Evolutionary conservation across 2,797 vertebrate species (phyloP).

Genomic region (Cygnus olor): DNA sequence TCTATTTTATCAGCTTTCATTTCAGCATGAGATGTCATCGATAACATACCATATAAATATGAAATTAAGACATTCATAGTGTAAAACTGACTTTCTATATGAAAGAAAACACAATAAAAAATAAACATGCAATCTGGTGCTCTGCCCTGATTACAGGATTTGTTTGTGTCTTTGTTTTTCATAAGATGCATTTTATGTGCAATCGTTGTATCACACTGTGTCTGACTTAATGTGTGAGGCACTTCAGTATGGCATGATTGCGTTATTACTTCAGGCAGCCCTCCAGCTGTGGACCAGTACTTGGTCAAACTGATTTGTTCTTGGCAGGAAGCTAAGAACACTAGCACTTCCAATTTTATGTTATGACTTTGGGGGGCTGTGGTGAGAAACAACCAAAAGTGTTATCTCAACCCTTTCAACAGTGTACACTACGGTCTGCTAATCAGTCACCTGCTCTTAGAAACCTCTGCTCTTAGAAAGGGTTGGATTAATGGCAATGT

Average conservation of each 20-base stretch:
- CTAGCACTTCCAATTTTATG: neutral
- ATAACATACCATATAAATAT: neutral
- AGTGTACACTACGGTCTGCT: neutral
- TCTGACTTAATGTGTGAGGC: neutral
- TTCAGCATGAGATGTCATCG: accelerated
- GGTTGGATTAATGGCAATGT: neutral
- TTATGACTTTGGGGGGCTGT: neutral
- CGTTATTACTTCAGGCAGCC: conserved; percentile 25
- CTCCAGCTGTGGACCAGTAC: conserved; percentile 16
- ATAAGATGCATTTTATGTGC: neutral
- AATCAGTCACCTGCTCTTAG: neutral
- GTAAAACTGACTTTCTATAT: neutral
- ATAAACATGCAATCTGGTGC: neutral
- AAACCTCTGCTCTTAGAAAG: neutral
- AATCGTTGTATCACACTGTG: neutral
- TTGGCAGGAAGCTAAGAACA: conserved; percentile 22
- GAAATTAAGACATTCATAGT: neutral
- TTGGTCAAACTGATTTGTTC: conserved; percentile 43
- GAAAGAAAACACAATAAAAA: neutral
- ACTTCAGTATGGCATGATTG: neutral
- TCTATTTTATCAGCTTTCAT: neutral
- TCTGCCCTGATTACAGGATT: neutral
- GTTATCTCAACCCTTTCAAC: neutral
- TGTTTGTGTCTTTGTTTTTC: neutral
- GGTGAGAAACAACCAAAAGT: neutral